phyloP scores from a whole-genome alignment of 2,888 invertebrate species.

The Orchestes rusci region DNA sequence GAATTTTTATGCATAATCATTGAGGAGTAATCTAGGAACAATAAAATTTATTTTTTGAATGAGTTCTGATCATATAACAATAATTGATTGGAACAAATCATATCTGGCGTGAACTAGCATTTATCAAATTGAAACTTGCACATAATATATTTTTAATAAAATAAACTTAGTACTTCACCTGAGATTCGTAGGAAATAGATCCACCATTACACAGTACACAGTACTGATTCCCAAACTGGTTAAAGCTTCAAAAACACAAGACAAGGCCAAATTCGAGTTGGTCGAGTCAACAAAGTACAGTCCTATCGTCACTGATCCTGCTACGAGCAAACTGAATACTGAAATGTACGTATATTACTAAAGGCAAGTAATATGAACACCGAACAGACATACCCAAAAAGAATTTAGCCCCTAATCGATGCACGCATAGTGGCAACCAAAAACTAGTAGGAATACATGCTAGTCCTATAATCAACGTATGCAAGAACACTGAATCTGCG shows the following conservation, averaged over 20 bases:
- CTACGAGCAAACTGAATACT: conserved; percentile 70
- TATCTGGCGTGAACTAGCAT: too few species aligned
- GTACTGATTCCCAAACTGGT: conserved; percentile 74
- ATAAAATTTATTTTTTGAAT: too few species aligned
- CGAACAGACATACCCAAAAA: conserved; percentile 59
- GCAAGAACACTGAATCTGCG: conserved; percentile 61
- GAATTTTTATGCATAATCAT: too few species aligned
- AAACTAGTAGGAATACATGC: conserved; percentile 76
- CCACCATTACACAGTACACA: conserved; percentile 74
- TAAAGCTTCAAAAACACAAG: conserved; percentile 72
- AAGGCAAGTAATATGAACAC: neutral
- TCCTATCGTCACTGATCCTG: conserved; percentile 65
- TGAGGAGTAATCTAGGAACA: too few species aligned
- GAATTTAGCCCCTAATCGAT: conserved; percentile 73
- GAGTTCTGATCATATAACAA: too few species aligned
- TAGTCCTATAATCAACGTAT: conserved; percentile 71
- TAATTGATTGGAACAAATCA: too few species aligned
- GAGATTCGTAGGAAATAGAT: conserved; percentile 75
- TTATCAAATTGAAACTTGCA: too few species aligned
- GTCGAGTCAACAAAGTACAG: conserved; percentile 69
- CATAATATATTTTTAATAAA: too few species aligned
- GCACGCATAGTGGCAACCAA: conserved; percentile 71
- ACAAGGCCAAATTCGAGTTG: conserved; percentile 63
- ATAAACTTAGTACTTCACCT: too few species aligned
- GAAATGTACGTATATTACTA: conserved; percentile 29